Evolutionary conservation across 2,797 vertebrate species (phyloP).

Genomic region (Monodelphis domestica): DNA sequence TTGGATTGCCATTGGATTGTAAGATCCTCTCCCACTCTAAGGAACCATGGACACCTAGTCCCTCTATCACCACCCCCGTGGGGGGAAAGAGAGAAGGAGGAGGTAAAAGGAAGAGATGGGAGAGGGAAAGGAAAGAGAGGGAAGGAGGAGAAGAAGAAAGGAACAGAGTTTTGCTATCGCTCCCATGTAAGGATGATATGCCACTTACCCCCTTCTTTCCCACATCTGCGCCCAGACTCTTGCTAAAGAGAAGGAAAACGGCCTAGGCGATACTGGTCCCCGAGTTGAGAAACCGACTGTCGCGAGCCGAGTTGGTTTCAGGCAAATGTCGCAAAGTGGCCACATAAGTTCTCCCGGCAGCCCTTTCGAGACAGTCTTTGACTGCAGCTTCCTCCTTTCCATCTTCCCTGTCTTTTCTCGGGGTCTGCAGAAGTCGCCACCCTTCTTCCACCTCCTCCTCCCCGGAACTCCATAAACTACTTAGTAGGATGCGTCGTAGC

Average conservation of each 20-base stretch:
- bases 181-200: background rate
- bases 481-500: background rate
- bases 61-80: too few relatives aligned
- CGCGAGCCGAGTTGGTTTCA: background rate
- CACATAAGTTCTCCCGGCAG: background rate
- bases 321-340: background rate
- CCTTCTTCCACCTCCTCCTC: background rate
- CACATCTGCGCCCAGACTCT: background rate
- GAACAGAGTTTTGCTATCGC: background rate
- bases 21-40: background rate
- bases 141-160: too few relatives aligned
- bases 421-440: background rate
- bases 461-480: background rate
- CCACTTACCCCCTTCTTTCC: background rate
- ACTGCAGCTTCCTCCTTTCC: background rate
- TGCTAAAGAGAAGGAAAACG: background rate
- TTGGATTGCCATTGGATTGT: background rate
- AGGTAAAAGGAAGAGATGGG: too few relatives aligned
- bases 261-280: rapidly evolving
- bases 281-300: background rate
- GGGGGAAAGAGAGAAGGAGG: too few relatives aligned
- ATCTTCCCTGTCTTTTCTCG: too few relatives aligned
- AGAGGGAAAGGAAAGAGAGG: too few relatives aligned
- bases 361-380: background rate
- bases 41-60: background rate